Conservation (phyloP, 2,888 invertebrate genomes). For the Nomada fucata region DNA sequence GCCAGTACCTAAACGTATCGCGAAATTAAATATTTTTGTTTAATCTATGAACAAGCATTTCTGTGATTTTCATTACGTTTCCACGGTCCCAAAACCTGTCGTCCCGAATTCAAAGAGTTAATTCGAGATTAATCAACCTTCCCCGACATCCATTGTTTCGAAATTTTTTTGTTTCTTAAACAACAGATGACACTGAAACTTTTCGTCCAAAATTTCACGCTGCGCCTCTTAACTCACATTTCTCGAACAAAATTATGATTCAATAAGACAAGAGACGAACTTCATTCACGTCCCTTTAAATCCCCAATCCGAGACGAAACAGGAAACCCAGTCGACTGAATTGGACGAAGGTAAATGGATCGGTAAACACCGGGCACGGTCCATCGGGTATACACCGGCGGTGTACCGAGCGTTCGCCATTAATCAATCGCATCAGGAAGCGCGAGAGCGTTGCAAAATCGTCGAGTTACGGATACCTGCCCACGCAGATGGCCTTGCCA, state of each 20-base stretch:
- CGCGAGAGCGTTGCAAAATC: constrained; percentile 76
- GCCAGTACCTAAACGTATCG: constrained; percentile 77
- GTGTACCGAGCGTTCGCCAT: constrained; percentile 64
- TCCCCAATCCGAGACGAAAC: not conserved
- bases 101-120: not conserved
- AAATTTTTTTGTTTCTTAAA: too few relatives aligned
- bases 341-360: constrained; percentile 15
- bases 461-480: constrained; percentile 75
- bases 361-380: constrained; percentile 24
- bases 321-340: not conserved
- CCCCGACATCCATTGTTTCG: too few relatives aligned
- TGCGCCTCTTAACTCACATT: too few relatives aligned
- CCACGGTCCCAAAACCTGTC: too few relatives aligned
- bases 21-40: constrained; percentile 81
- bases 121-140: not conserved
- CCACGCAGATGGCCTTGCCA: constrained; percentile 76
- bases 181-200: too few relatives aligned
- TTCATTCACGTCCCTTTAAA: not conserved
- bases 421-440: constrained; percentile 80
- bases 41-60: constrained; percentile 62
- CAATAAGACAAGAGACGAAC: not conserved
- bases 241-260: not conserved
- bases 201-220: too few relatives aligned
- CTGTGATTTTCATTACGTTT: not conserved
- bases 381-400: constrained; percentile 15